Base-by-base conservation (phyloP, 1,140 invertebrate species). In the Muscidifurax raptorellus region DNA sequence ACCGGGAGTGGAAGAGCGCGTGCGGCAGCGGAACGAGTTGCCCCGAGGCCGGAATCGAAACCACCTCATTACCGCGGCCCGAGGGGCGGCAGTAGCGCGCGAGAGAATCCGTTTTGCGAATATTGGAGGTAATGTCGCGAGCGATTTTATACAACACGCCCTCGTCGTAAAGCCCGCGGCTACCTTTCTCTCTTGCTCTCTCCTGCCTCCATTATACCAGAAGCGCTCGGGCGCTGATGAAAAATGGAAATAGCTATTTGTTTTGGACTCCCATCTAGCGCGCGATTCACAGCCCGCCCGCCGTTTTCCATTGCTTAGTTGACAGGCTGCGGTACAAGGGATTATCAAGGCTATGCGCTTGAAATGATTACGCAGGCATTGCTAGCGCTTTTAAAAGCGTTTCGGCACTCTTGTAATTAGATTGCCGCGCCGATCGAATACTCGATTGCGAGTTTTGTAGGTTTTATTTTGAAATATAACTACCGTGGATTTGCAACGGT, bases 41-140 rank as follows among this genome's bases (percentile, higher is more conserved):
- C 91, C 92, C 89, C 86, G 88, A 90, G 92, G 92, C 90, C 88
- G 88, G 92, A 92, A 93, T 93, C 92, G 92, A 93, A 93, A 93
- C 92, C 91, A 92, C 90, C 92, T 93, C 92, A 93, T 93, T 93
- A 93, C 91, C 28, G 59, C 44, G 47, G 22, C 40, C 87, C 90
- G 84, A 66, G 69, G 52, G 83, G 85, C 85, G 87, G 88, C 89
- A 89, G 88, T 88, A 85, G 88, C 86, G 86, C 15, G 40, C 82
- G 22, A 87, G 90, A 92, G 91, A 93, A 93, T 93, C 91, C 92
- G 91, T 92, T 93, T 93, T 93, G 91, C 90, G 90, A 92, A 92
- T 92, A 93, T 92, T 92, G 92, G 89, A 91, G 91, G 90, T 93
- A 93, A 93, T 93, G 92, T 93, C 91, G 91, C 92, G 90, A 91